A percentile compares a stretch with the other conserved stretches of the same genome.
Evolutionary conservation across 1,140 invertebrate species (phyloP).

Genomic region (Diorhabda sublineata): DNA sequence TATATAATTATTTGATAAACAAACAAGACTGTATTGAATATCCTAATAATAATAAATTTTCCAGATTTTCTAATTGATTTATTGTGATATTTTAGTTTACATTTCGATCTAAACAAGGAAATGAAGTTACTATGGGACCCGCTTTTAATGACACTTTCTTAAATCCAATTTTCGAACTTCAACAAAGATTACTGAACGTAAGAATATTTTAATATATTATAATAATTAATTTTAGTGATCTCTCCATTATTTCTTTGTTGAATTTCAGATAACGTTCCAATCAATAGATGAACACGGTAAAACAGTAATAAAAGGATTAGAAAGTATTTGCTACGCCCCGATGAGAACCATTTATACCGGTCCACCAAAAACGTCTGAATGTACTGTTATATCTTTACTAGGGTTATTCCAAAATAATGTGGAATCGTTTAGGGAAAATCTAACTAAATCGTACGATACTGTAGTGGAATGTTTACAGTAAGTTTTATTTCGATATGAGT

Average conservation of each 20-base stretch:
- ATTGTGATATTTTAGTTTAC: conserved; percentile 25
- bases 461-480: conserved; percentile 44
- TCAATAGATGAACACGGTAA: conserved; percentile 40
- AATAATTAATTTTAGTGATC: no score
- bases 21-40: no score
- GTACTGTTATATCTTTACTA: conserved; percentile 74
- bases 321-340: conserved; percentile 82
- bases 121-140: conserved; percentile 54
- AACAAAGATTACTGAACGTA: conserved; percentile 55
- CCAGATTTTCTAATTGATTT: background rate
- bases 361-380: conserved; percentile 56
- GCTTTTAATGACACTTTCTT: conserved; percentile 68
- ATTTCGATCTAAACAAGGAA: conserved; percentile 27
- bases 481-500: conserved; percentile 13
- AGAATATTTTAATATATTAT: conserved; percentile 7
- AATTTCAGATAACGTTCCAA: conserved; percentile 27
- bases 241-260: background rate
- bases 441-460: conserved; percentile 47
- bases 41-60: no score
- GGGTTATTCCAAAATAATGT: conserved; percentile 74
- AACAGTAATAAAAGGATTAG: conserved; percentile 48
- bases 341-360: conserved; percentile 62
- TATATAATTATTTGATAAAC: no score
- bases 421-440: conserved; percentile 47
- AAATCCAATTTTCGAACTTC: conserved; percentile 60